These are phyloP conservation scores for Biston stratarius DNA, from an alignment of 2,888 invertebrate species.

Conservation along the genomic window DNA sequence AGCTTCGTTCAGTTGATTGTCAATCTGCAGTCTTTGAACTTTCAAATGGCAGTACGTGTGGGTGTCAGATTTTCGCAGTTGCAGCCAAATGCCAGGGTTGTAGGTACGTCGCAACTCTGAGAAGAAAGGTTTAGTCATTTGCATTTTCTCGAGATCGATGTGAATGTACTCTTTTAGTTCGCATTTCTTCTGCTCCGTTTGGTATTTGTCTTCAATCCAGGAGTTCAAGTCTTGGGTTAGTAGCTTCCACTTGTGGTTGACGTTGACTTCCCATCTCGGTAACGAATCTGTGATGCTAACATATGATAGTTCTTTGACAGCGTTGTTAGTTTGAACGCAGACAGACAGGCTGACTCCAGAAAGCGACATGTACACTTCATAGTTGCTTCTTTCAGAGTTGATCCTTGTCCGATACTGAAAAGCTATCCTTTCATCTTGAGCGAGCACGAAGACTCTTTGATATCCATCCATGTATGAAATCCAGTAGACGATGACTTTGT, in stretches of 20 bases:
- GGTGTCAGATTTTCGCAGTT: constrained; percentile 89
- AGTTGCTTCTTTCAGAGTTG: constrained; percentile 89
- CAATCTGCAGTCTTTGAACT: constrained; percentile 89
- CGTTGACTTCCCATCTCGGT: constrained; percentile 93
- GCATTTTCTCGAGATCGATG: constrained; percentile 94
- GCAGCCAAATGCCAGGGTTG: constrained; percentile 91
- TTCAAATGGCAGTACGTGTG: constrained; percentile 89
- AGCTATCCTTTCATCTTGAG: constrained; percentile 91
- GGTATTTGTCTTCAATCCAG: constrained; percentile 94
- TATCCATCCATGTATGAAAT: constrained; percentile 91
- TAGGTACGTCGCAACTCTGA: constrained; percentile 91
- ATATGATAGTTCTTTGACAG: constrained; percentile 89
- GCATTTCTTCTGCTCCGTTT: constrained; percentile 89
- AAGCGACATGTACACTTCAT: constrained; percentile 89
- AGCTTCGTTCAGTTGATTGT: constrained; percentile 91
- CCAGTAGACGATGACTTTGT: constrained; percentile 93
- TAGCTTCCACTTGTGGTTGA: constrained; percentile 92
- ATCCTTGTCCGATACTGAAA: constrained; percentile 86
- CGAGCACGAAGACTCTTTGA: constrained; percentile 91
- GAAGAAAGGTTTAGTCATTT: constrained; percentile 94
- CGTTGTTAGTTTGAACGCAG: constrained; percentile 74
- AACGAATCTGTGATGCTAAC: constrained; percentile 89
- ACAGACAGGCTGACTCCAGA: constrained; percentile 89
- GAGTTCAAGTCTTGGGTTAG: constrained; percentile 91
- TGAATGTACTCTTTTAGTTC: constrained; percentile 92